phyloP scores from a whole-genome alignment of 2,888 invertebrate genomes.

The Microctonus brassicae region DNA sequence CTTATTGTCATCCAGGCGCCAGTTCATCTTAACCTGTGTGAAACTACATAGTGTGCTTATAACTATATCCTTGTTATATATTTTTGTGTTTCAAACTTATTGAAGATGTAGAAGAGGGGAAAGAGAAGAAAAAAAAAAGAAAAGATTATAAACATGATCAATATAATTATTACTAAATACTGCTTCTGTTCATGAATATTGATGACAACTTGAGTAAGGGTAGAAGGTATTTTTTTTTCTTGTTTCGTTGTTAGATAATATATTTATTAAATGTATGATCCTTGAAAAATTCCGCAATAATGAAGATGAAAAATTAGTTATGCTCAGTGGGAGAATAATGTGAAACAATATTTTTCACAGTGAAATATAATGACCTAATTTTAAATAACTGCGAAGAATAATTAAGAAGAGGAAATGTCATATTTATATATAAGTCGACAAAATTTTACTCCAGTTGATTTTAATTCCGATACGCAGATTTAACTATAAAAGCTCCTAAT shows the following conservation, averaged over 20 bases:
- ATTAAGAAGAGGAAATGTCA: too few relatives aligned
- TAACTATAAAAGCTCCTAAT: background rate
- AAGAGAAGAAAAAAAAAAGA: background rate
- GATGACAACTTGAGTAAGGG: too few relatives aligned
- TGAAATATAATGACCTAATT: conserved; percentile 40
- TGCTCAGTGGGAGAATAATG: background rate
- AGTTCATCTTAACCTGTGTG: background rate
- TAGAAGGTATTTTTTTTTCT: too few relatives aligned
- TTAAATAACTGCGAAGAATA: too few relatives aligned
- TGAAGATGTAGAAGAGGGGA: background rate
- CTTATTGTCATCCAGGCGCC: conserved; percentile 27
- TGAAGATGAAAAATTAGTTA: background rate
- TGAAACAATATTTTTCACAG: background rate
- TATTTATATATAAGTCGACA: too few relatives aligned
- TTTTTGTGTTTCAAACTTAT: background rate
- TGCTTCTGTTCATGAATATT: too few relatives aligned
- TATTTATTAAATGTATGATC: too few relatives aligned
- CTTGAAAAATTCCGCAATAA: background rate
- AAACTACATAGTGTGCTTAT: background rate
- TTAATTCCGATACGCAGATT: background rate
- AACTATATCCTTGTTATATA: background rate
- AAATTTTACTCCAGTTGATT: conserved; percentile 6
- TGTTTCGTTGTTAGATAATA: too few relatives aligned
- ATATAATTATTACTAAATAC: too few relatives aligned
- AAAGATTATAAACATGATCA: too few relatives aligned